Conservation (phyloP, 2,888 invertebrate genomes). For the Noctua janthe region DNA sequence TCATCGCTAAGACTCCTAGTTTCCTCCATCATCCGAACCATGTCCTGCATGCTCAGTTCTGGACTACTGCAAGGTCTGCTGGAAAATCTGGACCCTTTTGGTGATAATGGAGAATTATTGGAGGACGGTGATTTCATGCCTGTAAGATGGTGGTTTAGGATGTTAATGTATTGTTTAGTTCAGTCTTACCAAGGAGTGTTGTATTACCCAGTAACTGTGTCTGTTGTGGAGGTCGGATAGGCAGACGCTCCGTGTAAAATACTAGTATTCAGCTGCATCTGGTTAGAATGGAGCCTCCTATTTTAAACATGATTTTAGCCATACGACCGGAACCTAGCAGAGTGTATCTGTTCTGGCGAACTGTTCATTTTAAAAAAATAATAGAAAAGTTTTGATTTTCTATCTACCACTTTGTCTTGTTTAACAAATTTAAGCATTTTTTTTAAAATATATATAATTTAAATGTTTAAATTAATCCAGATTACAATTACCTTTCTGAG, state of each 20-base stretch:
- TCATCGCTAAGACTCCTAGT: slow-evolving; percentile 79
- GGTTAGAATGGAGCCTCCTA: background rate
- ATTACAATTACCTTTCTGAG: slow-evolving; percentile 72
- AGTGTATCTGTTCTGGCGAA: background rate
- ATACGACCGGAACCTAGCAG: background rate
- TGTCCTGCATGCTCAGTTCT: slow-evolving; percentile 73
- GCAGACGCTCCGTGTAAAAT: background rate
- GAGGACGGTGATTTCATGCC: slow-evolving; percentile 37
- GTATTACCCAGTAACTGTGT: background rate
- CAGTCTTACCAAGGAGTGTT: background rate
- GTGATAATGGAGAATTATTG: background rate
- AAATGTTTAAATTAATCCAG: slow-evolving; percentile 1
- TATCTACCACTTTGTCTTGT: background rate
- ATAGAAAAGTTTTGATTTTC: background rate
- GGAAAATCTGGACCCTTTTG: background rate
- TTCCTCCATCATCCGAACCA: slow-evolving; percentile 77
- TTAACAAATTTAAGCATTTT: background rate
- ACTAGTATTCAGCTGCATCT: background rate
- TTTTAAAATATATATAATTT: background rate
- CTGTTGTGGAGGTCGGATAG: background rate
- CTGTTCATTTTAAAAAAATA: background rate
- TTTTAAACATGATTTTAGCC: background rate
- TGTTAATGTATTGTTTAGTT: background rate
- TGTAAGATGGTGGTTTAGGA: slow-evolving; percentile 20
- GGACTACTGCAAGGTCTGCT: slow-evolving; percentile 18